phyloP scores from a whole-genome alignment of 2,888 invertebrate genomes.

The Drosophila multiciliata region DNA sequence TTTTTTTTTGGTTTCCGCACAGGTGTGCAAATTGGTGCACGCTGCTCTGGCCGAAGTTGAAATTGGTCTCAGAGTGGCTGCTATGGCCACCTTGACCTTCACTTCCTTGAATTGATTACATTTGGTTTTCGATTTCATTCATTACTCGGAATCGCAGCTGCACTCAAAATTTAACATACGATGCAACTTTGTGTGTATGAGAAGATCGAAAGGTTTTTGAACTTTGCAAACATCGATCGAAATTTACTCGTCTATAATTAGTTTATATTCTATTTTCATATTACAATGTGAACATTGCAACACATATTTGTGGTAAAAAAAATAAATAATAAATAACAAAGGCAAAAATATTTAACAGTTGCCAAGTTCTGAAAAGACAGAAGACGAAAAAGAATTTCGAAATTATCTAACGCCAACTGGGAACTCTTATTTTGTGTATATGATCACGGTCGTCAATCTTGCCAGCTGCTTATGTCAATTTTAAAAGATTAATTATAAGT shows the following conservation, averaged over 20 bases:
- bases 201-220: not conserved
- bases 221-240: not conserved
- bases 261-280: not conserved
- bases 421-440: conserved; percentile 11
- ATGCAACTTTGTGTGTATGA: not conserved
- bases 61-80: conserved; percentile 4
- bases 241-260: not conserved
- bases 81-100: conserved; percentile 65
- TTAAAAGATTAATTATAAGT: not conserved
- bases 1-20: conserved; percentile 22
- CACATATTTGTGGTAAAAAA: not conserved
- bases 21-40: conserved; percentile 48
- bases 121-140: conserved; percentile 23
- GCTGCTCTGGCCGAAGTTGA: conserved; percentile 12
- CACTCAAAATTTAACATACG: not conserved
- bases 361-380: not conserved
- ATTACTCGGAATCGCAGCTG: conserved; percentile 16
- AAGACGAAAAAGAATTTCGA: not conserved
- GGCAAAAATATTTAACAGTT: conserved; percentile 5
- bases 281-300: not conserved
- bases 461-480: conserved; percentile 15
- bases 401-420: conserved; percentile 5
- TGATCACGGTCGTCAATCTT: conserved; percentile 5
- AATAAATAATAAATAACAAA: not conserved
- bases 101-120: conserved; percentile 65